These are phyloP conservation scores for Synergus itoensis DNA, from an alignment of 2,888 invertebrate species.

Conservation along the genomic window DNA sequence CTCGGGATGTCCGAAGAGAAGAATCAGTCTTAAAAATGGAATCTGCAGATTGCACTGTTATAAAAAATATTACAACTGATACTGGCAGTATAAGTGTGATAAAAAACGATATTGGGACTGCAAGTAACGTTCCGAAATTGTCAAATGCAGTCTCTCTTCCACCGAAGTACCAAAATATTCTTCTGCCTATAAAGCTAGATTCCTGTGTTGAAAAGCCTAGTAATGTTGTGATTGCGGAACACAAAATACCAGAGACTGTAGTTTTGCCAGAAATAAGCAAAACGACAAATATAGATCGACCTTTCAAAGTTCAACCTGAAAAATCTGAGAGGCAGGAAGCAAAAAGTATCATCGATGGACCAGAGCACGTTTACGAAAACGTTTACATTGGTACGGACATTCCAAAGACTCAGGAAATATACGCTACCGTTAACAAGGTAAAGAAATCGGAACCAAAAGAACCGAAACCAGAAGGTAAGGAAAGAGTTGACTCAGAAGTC, in stretches of 20 bases:
- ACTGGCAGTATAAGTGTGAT: constrained; percentile 37
- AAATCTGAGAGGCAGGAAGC: constrained; percentile 47
- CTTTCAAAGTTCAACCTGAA: constrained; percentile 11
- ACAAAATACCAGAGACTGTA: constrained; percentile 10
- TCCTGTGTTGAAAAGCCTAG: constrained; percentile 44
- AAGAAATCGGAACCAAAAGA: constrained; percentile 47
- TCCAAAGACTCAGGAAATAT: constrained; percentile 57
- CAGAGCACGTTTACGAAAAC: constrained; percentile 68
- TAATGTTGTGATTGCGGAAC: constrained; percentile 18
- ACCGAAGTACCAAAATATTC: constrained; percentile 68
- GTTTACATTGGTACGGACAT: constrained; percentile 65
- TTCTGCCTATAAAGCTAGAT: constrained; percentile 65
- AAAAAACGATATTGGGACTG: constrained; percentile 25
- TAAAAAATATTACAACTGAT: constrained; percentile 42
- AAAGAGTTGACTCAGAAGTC: constrained; percentile 39
- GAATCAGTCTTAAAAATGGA: constrained; percentile 45
- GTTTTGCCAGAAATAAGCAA: constrained; percentile 35
- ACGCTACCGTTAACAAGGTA: constrained; percentile 46
- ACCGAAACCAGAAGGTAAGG: constrained; percentile 42
- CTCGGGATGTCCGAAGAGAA: constrained; percentile 29
- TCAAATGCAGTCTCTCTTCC: constrained; percentile 48
- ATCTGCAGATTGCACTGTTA: constrained; percentile 37
- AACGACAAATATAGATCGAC: constrained; percentile 22
- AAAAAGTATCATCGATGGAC: constrained; percentile 55
- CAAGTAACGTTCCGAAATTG: constrained; percentile 34